Evolutionary conservation across 2,888 invertebrate genomes (phyloP), one percentile per base, ranked within the genome.

Genomic region (Catocala sponsa): DNA sequence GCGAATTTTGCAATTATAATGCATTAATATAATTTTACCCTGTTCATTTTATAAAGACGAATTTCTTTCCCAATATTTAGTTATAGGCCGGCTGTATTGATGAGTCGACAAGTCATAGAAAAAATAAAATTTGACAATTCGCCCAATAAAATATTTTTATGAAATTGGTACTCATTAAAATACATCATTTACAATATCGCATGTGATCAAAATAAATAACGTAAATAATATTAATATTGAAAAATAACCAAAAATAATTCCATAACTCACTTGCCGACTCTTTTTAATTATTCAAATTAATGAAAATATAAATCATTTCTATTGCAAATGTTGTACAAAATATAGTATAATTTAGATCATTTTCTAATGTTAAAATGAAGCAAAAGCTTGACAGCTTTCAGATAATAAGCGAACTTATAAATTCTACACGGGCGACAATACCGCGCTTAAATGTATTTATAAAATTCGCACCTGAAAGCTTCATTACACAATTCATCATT

Each of bases 11-110:
- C 76, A 78, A 74, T 74, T 66, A 63, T 72, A 76, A 76, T 80
- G 63, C 69, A 78, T 82, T 71, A 62, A 74, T 80, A 81, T 80
- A 82, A 82, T 82, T 81, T 89, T 91, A 92, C 92, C 92, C 92
- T 92, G 92, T 92, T 88, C 84, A 89, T 80, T 82, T 87, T 74
- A 70, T 74, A 79, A 76, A 85, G 79, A 82, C 66, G 63, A 65
- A 59, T 75, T 55, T 64, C 50, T 43, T 55, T 61, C 38, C 53
- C 55, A 65, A 65, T 61, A 59, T 63, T 59, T 63, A 25, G 53
- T 50, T 59, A 54, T 67, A 77, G 72, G 70, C 78, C 72, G 68
- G 63, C 48, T 65, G 42, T 15, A 43, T 49, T 51, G 47, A n/a
- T 43, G 53, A 55, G 61, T 55, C 64, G 55, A 43, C 61, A 65